Percentiles rank a stretch among this genome's conserved stretches.
Conservation (phyloP, 2,888 invertebrate genomes). For the Platyscelio sp. region DNA sequence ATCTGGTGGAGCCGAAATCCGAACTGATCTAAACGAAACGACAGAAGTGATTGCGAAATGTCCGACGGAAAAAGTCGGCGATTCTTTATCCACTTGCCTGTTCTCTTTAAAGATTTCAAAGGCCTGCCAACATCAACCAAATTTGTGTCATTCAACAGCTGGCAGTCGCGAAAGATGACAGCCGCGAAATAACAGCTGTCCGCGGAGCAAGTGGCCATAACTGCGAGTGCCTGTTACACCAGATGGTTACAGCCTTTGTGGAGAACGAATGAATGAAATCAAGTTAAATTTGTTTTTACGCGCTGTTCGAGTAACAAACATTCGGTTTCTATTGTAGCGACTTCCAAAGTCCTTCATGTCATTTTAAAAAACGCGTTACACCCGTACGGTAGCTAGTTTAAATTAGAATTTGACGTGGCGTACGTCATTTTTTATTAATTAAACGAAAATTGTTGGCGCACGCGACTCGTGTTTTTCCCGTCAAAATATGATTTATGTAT, state of each 20-base stretch:
- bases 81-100: conserved; percentile 16
- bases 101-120: conserved; percentile 46
- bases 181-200: conserved; percentile 69
- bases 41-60: conserved; percentile 56
- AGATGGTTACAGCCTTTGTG: conserved; percentile 53
- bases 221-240: conserved; percentile 52
- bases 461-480: too few species aligned
- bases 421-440: too few species aligned
- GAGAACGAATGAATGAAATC: conserved; percentile 65
- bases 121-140: conserved; percentile 37
- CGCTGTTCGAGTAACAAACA: conserved; percentile 55
- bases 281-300: conserved; percentile 68
- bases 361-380: too few species aligned
- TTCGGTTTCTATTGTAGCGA: conserved; percentile 40
- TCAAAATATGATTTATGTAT: too few species aligned
- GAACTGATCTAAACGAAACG: conserved; percentile 22
- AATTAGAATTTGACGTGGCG: too few species aligned
- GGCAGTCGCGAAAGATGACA: conserved; percentile 67
- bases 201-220: conserved; percentile 63
- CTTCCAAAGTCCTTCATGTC: conserved; percentile 5
- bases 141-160: conserved; percentile 69
- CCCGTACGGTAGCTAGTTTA: too few species aligned
- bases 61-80: conserved; percentile 44
- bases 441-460: too few species aligned
- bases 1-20: conserved; percentile 15